Evolutionary conservation across 2,888 invertebrate genomes (phyloP).

Genomic region (Mamestra brassicae): DNA sequence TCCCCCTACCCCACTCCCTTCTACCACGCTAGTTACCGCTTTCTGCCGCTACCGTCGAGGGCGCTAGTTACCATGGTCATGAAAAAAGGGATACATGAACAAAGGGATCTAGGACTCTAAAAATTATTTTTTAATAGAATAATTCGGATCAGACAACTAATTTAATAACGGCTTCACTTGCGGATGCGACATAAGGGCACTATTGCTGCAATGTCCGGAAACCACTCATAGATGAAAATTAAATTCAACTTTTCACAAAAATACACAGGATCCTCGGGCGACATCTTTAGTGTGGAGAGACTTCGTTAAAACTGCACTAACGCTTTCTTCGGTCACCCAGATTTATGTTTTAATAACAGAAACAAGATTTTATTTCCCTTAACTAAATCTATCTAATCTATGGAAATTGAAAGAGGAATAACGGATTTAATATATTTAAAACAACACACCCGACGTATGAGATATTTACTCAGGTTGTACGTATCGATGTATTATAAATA

Average conservation of each 20-base stretch:
- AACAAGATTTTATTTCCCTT: not conserved
- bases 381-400: not conserved
- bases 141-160: not conserved
- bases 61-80: not conserved
- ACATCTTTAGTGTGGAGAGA: not conserved
- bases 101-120: not conserved
- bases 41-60: not conserved
- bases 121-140: not conserved
- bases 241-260: not conserved
- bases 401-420: not conserved
- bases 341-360: too few species aligned
- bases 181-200: not conserved
- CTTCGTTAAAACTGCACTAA: not conserved
- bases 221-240: not conserved
- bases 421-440: not conserved
- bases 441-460: not conserved
- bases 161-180: slow-evolving; percentile 7
- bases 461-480: not conserved
- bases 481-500: not conserved
- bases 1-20: not conserved
- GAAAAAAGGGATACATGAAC: not conserved
- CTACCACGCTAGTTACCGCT: not conserved
- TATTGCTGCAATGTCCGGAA: not conserved
- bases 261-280: too few species aligned
- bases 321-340: too few species aligned